Evolutionary conservation across 2,797 vertebrate species (phyloP).

Genomic region (Lithobates sylvaticus): DNA sequence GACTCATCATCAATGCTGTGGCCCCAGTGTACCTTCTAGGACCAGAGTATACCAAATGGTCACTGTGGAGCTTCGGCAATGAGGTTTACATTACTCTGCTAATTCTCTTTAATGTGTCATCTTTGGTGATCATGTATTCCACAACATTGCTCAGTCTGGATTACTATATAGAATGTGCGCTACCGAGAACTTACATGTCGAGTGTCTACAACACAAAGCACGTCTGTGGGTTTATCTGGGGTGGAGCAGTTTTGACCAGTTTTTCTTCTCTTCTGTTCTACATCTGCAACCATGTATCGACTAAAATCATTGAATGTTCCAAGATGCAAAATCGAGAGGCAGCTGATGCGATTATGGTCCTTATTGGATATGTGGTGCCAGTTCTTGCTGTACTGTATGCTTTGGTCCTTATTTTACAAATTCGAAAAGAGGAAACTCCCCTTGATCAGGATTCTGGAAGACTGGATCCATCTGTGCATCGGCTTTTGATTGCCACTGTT

Average conservation of each 20-base stretch:
- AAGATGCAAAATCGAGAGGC: constrained; percentile 96
- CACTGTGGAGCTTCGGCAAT: constrained; percentile 87
- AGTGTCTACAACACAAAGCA: constrained; percentile 98
- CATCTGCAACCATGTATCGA: constrained; percentile 93
- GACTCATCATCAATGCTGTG: constrained; percentile 90
- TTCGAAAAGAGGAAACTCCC: constrained; percentile 89
- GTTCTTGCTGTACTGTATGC: constrained; percentile 89
- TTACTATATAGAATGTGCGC: constrained; percentile 94
- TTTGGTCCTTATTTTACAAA: constrained; percentile 86
- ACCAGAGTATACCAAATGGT: constrained; percentile 87
- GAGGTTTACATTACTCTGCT: constrained; percentile 92
- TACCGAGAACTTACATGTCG: constrained; percentile 96
- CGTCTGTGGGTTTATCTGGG: constrained; percentile 97
- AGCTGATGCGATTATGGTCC: constrained; percentile 92
- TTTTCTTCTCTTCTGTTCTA: constrained; percentile 97
- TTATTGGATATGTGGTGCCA: constrained; percentile 92
- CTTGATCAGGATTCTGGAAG: constrained; percentile 90
- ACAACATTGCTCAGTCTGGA: constrained; percentile 94
- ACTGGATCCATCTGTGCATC: constrained; percentile 90
- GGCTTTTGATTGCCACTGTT: constrained; percentile 90
- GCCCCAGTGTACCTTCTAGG: constrained; percentile 89
- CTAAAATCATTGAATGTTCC: constrained; percentile 91
- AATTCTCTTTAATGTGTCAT: constrained; percentile 94
- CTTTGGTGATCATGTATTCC: constrained; percentile 95
- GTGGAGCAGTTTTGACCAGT: constrained; percentile 94